These are phyloP conservation scores for Zeugodacus cucurbitae DNA, from an alignment of 1,140 invertebrate genomes.

Conservation along the genomic window DNA sequence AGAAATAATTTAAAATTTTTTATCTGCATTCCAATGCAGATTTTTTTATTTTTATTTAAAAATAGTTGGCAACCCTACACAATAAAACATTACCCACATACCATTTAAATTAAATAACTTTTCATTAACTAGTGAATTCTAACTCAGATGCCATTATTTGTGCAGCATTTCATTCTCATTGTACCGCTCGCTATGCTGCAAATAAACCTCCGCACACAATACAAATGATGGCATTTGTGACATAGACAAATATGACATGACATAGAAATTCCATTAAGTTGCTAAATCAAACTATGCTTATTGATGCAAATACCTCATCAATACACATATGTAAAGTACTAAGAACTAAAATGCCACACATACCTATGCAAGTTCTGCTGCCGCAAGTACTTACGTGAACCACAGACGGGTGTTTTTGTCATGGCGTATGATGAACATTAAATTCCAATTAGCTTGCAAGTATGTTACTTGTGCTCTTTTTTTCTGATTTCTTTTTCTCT, in stretches of 20 bases:
- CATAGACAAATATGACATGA: not conserved
- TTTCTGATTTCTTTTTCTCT: not conserved
- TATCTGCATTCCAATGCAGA: too few relatives aligned
- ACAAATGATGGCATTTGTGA: not conserved
- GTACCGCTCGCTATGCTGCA: not conserved
- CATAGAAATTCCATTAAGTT: constrained; percentile 8
- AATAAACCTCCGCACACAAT: not conserved
- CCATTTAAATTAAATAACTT: too few relatives aligned
- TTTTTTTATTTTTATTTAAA: too few relatives aligned
- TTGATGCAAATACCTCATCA: not conserved
- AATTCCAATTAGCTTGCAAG: not conserved
- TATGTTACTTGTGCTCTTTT: not conserved
- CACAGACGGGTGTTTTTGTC: not conserved
- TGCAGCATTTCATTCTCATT: too few relatives aligned
- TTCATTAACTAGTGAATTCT: too few relatives aligned
- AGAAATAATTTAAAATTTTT: too few relatives aligned
- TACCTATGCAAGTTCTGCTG: not conserved
- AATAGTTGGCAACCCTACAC: too few relatives aligned
- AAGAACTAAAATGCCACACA: not conserved
- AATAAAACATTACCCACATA: too few relatives aligned
- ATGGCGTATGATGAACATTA: constrained; percentile 13
- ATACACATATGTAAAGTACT: not conserved
- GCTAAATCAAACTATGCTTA: not conserved
- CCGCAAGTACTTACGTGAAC: not conserved
- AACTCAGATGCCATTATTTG: too few relatives aligned